phyloP scores from a whole-genome alignment of 2,113 vertebrate genomes.

The Esox niger region DNA sequence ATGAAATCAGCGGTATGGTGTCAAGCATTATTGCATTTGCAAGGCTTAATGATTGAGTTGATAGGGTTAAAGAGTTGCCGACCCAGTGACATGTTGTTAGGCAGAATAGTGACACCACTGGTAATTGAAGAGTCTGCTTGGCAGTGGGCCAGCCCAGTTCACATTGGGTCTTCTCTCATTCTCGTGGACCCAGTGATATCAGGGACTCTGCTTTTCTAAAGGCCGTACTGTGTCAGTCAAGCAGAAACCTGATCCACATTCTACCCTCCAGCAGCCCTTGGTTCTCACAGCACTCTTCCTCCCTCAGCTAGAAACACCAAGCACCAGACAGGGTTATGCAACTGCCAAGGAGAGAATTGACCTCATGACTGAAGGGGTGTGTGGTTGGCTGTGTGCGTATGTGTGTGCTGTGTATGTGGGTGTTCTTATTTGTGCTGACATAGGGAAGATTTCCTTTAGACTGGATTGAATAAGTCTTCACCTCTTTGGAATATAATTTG shows the following conservation, averaged over 20 bases:
- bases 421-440: neutral
- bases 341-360: neutral
- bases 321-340: slow-evolving; percentile 3
- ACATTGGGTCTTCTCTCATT: neutral
- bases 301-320: slow-evolving; percentile 20
- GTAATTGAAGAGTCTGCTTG: neutral
- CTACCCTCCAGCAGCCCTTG: slow-evolving; percentile 5
- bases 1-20: too few relatives aligned
- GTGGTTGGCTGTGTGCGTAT: neutral
- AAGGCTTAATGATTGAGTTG: neutral
- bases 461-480: neutral
- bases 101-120: neutral
- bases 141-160: slow-evolving; percentile 3
- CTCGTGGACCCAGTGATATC: slow-evolving; percentile 3
- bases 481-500: neutral
- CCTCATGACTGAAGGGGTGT: neutral
- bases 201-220: neutral
- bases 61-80: neutral
- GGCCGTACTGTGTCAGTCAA: slow-evolving; percentile 4
- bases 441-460: neutral
- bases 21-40: too few relatives aligned
- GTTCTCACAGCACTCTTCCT: slow-evolving; percentile 10
- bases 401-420: neutral
- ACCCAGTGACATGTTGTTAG: neutral
- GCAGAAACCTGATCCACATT: slow-evolving; percentile 17